Percentiles rank a stretch among this genome's conserved stretches.
Evolutionary conservation across 2,888 invertebrate genomes (phyloP).

Genomic region (Dromius quadrimaculatus): DNA sequence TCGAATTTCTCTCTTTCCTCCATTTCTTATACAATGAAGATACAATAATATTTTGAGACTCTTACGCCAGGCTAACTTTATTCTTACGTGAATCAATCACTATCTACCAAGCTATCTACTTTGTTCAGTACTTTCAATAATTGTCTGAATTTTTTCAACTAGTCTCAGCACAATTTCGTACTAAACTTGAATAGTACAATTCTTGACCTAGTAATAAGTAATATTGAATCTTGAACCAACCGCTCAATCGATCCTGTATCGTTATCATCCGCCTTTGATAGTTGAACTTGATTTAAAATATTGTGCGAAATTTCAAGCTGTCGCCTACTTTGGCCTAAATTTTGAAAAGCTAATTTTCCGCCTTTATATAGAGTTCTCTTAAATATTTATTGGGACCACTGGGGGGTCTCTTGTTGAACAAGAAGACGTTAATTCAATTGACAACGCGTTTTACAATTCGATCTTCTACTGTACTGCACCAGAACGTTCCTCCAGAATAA

Average conservation of each 20-base stretch:
- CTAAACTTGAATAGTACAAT: no score
- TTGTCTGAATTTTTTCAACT: not conserved
- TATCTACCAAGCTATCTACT: no score
- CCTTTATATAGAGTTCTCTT: not conserved
- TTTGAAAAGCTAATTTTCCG: not conserved
- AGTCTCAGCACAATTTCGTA: not conserved
- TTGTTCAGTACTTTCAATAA: no score
- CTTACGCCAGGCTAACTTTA: no score
- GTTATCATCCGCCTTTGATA: not conserved
- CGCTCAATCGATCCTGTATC: not conserved
- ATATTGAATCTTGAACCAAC: no score
- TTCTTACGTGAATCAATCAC: no score
- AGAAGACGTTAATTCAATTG: not conserved
- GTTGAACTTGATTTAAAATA: not conserved
- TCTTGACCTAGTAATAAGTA: no score
- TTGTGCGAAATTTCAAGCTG: not conserved
- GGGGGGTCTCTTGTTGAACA: not conserved
- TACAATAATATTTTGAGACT: no score
- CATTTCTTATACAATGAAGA: no score
- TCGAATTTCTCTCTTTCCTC: no score
- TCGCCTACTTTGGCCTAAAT: not conserved
- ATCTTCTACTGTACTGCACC: not conserved
- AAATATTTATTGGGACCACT: not conserved
- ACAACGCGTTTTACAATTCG: not conserved
- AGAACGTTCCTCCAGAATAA: not conserved